Conservation (phyloP, 2,797 vertebrate genomes). For the Cossypha caffra region DNA sequence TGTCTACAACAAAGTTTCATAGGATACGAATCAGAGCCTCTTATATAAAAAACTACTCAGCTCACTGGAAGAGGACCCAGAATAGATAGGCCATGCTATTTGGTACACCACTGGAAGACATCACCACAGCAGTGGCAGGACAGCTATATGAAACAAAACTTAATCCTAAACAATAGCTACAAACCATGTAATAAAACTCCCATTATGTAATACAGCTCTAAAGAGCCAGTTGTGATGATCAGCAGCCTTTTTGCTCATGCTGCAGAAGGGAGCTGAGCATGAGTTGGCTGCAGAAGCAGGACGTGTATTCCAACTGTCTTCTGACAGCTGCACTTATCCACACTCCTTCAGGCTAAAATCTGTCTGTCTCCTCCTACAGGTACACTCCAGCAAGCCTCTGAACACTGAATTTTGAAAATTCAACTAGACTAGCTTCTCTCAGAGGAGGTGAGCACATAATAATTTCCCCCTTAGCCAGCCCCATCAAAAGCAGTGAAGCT, state of each 20-base stretch:
- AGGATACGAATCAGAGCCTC: not conserved
- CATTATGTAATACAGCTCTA: not conserved
- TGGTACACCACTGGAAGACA: not conserved
- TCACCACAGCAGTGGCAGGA: accelerated
- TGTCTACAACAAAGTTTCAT: not conserved
- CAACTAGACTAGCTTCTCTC: not conserved
- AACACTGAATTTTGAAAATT: not conserved
- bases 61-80: not conserved
- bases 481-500: not conserved
- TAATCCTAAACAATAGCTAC: not conserved
- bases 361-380: not conserved
- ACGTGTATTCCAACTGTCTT: accelerated
- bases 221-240: not conserved
- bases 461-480: not conserved
- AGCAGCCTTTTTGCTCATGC: not conserved
- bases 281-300: not conserved
- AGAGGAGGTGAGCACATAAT: not conserved
- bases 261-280: not conserved
- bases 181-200: not conserved
- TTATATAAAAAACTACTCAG: not conserved
- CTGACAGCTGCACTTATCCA: not conserved
- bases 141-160: not conserved
- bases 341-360: conserved; percentile 1
- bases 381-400: not conserved
- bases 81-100: not conserved